phyloP scores from a whole-genome alignment of 1,140 invertebrate genomes.

The Samia ricini region DNA sequence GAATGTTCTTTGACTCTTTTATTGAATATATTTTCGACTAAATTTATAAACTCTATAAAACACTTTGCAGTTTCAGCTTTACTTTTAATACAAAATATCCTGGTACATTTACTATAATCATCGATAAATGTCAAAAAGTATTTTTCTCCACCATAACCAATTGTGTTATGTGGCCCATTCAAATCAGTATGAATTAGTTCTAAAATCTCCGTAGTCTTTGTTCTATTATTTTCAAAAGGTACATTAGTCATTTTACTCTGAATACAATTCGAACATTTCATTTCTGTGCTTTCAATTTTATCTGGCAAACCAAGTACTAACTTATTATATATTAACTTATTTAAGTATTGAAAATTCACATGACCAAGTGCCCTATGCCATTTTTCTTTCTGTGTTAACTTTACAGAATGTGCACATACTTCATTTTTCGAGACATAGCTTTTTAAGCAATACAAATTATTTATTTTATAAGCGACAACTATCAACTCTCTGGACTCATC shows the following conservation, averaged over 20 bases:
- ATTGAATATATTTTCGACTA: slow-evolving; percentile 45
- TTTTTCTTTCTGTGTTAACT: slow-evolving; percentile 40
- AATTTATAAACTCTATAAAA: slow-evolving; percentile 46
- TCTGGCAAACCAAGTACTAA: slow-evolving; percentile 38
- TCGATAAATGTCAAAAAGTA: slow-evolving; percentile 45
- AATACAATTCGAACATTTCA: slow-evolving; percentile 41
- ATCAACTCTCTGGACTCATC: slow-evolving; percentile 27
- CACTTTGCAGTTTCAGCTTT: slow-evolving; percentile 41
- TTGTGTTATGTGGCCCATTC: slow-evolving; percentile 49
- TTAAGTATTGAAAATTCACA: slow-evolving; percentile 49
- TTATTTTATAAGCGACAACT: slow-evolving; percentile 30
- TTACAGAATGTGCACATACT: slow-evolving; percentile 17
- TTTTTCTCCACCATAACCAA: slow-evolving; percentile 41
- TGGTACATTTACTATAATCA: slow-evolving; percentile 53
- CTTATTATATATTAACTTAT: slow-evolving; percentile 41
- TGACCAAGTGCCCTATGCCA: slow-evolving; percentile 44
- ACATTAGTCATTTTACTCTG: slow-evolving; percentile 42
- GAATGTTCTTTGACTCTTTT: slow-evolving; percentile 43
- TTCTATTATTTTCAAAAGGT: slow-evolving; percentile 60
- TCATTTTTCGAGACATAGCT: slow-evolving; percentile 27
- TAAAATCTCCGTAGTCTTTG: slow-evolving; percentile 41
- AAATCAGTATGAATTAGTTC: slow-evolving; percentile 56
- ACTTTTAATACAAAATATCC: slow-evolving; percentile 46
- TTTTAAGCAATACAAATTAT: slow-evolving; percentile 39
- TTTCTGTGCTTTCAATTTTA: slow-evolving; percentile 39